Percentiles rank a stretch among this genome's conserved stretches.
Evolutionary conservation across 2,113 vertebrate genomes (phyloP).

Genomic region (Microtus ochrogaster): DNA sequence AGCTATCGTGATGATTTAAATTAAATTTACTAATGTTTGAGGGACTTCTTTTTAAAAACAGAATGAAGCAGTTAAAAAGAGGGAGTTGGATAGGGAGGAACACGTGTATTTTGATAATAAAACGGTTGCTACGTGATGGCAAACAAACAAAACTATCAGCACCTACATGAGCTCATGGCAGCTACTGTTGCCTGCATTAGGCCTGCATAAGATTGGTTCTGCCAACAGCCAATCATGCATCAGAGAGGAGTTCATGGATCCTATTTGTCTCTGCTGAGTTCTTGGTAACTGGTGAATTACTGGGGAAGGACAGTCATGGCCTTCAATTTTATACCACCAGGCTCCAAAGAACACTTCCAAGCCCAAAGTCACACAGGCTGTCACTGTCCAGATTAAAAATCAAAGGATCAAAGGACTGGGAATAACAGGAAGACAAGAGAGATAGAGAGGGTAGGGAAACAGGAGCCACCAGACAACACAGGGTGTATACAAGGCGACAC

Average conservation of each 20-base stretch:
- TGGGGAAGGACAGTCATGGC: neutral
- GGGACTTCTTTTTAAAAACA: neutral
- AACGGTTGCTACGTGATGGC: neutral
- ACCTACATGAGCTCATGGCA: neutral
- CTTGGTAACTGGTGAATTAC: neutral
- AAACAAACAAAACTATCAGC: neutral
- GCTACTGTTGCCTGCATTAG: too few relatives aligned
- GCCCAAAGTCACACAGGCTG: neutral
- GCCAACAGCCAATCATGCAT: neutral
- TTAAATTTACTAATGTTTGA: neutral
- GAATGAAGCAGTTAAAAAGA: neutral
- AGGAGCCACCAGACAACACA: neutral
- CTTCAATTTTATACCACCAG: neutral
- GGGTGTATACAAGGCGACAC: rapidly evolving
- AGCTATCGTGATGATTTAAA: conserved; percentile 38
- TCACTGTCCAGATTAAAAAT: neutral
- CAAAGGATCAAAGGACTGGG: neutral
- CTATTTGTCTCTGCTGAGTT: neutral
- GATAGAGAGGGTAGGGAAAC: too few relatives aligned
- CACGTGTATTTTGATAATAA: conserved; percentile 27
- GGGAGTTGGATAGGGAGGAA: neutral
- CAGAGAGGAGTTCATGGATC: neutral
- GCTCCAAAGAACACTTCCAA: neutral
- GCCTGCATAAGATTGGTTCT: too few relatives aligned
- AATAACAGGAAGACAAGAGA: too few relatives aligned